Percentiles rank a stretch among this genome's conserved stretches.
Evolutionary conservation across 1,140 invertebrate species (phyloP).

Genomic region (Melanaphis sacchari): DNA sequence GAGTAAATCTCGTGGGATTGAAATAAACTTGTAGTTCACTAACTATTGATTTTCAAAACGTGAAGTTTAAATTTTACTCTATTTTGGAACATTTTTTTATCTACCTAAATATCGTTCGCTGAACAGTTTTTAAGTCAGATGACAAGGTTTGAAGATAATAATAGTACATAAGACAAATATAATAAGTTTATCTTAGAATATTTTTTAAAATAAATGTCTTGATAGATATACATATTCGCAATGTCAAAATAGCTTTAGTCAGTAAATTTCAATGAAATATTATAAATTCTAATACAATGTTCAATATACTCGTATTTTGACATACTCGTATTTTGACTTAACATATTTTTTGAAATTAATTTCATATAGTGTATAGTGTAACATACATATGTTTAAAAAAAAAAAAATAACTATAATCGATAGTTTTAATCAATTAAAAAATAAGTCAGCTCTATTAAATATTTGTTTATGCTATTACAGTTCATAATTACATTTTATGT

Average conservation of each 20-base stretch:
- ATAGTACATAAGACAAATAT: not conserved
- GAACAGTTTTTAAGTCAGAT: not conserved
- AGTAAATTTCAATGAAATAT: not conserved
- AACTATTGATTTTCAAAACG: constrained; percentile 33
- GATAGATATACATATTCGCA: not conserved
- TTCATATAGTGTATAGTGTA: not conserved
- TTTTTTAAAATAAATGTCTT: not conserved
- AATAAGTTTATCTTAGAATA: not conserved
- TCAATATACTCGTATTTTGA: not conserved
- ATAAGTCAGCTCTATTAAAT: not conserved
- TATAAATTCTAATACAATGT: not conserved
- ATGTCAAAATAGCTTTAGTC: not conserved
- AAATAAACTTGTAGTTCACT: constrained; percentile 22
- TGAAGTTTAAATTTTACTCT: not conserved
- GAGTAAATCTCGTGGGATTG: constrained; percentile 1
- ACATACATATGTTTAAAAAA: too few relatives aligned
- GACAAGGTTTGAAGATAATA: not conserved
- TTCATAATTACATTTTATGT: not conserved
- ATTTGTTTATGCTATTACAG: not conserved
- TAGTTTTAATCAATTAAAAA: too few relatives aligned
- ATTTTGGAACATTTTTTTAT: not conserved
- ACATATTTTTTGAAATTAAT: not conserved
- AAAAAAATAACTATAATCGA: too few relatives aligned
- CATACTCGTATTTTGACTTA: not conserved
- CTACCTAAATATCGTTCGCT: not conserved